These are phyloP conservation scores for Hafferia zeledoni DNA, from an alignment of 2,797 vertebrate genomes.

Conservation along the genomic window DNA sequence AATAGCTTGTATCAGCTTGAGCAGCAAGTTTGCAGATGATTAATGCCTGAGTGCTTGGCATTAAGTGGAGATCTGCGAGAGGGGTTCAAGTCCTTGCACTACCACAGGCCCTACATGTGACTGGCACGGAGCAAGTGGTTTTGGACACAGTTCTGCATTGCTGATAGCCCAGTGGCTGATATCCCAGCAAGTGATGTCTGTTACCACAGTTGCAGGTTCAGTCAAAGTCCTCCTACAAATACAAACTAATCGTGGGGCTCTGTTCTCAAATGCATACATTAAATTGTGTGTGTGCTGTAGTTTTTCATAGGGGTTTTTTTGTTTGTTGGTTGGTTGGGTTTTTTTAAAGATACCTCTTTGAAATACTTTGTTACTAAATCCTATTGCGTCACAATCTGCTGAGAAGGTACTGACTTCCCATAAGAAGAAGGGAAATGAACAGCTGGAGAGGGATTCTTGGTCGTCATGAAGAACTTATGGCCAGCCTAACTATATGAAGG, in stretches of 20 bases:
- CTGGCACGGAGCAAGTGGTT: not conserved
- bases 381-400: not conserved
- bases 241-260: not conserved
- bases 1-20: slow-evolving; percentile 24
- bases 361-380: not conserved
- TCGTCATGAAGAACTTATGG: not conserved
- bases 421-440: not conserved
- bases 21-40: slow-evolving; percentile 34
- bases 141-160: not conserved
- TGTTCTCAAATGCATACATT: not conserved
- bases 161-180: not conserved
- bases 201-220: not conserved
- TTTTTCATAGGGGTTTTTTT: not conserved
- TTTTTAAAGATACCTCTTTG: not conserved
- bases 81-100: not conserved
- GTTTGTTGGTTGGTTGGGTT: not conserved
- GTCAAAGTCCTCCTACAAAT: not conserved
- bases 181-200: not conserved
- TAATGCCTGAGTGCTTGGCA: slow-evolving; percentile 12
- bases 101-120: not conserved
- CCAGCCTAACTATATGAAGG: not conserved
- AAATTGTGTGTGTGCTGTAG: not conserved
- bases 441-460: not conserved
- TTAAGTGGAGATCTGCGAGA: not conserved
- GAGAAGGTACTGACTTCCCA: not conserved